Evolutionary conservation across 2,797 vertebrate species (phyloP), one percentile per base, ranked within the genome.

Genomic region (Enteromius mattozi): DNA sequence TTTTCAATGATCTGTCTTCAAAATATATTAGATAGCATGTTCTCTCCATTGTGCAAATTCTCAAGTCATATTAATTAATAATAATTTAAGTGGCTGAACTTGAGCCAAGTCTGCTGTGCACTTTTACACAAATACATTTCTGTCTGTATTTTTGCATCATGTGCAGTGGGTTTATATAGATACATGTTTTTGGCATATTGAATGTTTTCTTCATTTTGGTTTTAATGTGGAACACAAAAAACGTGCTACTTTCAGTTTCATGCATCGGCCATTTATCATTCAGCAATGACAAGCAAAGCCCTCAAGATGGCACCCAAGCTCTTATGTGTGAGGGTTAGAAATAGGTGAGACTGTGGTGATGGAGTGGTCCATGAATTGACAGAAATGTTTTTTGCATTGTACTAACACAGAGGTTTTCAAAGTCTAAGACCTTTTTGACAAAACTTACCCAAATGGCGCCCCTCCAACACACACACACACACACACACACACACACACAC

Each of bases 301-400:
- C 88, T 42, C 69, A 49, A 84, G 87, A 78, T 81, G 87, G 72
- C 54, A 30, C 45, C 27, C n/a, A 10, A 49, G 27, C 10, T 79
- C 40, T 30, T 13, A 21, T 3, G 42, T 78, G 16, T n/a, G 10
- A 47, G 16, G 24, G 8, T 45, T 30, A 4, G 59, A 65, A 78
- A 30, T 8, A 16, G 10, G 6, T 14, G 47, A 24, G 3, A 12
- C 19, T 33, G 24, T 6, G 24, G 47, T 21, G 19, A 75, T 35
- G 5, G 10, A 74, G 8, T 54, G 27, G 4, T 35, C 8, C 30
- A 54, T 45, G 35, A 24, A 16, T 4, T 56, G 51, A 24, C 7
- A 27, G n/a, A 24, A 4, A 0, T 4, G 1, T 54, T n/a, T 78
- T 61, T 24, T 63, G 27, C 54, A 30, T 24, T 27, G 37, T 30